Evolutionary conservation across 2,797 vertebrate species (phyloP).

Genomic region (Xyrichtys novacula): DNA sequence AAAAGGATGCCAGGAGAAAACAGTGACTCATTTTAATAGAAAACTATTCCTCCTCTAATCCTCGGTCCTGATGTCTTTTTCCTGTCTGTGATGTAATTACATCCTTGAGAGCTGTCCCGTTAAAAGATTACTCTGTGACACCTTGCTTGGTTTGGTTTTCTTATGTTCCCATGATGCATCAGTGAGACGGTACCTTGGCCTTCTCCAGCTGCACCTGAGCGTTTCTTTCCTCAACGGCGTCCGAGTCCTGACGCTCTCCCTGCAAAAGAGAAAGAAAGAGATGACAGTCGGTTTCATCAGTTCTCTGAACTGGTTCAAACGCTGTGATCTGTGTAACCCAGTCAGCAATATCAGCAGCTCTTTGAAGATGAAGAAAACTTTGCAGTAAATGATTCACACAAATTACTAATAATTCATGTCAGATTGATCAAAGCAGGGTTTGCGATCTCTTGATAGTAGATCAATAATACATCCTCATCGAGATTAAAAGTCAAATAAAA

Average conservation of each 20-base stretch:
- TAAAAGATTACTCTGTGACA: slow-evolving; percentile 28
- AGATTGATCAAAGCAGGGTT: neutral
- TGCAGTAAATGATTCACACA: neutral
- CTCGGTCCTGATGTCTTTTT: slow-evolving; percentile 46
- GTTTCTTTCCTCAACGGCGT: slow-evolving; percentile 92
- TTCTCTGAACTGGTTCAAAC: neutral
- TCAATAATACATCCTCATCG: no score
- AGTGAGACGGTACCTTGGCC: slow-evolving; percentile 89
- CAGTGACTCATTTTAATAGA: slow-evolving; percentile 42
- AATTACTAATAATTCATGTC: neutral
- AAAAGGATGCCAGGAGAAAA: slow-evolving; percentile 18
- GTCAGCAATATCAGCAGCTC: neutral
- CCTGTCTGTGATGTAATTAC: slow-evolving; percentile 49
- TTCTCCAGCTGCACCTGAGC: slow-evolving; percentile 98
- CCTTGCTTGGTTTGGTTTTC: neutral
- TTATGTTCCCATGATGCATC: slow-evolving; percentile 26
- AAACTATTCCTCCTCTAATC: slow-evolving; percentile 56
- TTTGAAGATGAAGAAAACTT: neutral
- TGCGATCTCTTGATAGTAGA: no score
- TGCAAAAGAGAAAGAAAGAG: slow-evolving; percentile 37
- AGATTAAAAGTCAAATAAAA: no score
- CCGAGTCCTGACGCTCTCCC: slow-evolving; percentile 84
- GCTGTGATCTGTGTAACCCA: neutral
- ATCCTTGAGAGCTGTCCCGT: slow-evolving; percentile 47
- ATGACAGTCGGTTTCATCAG: neutral